Conservation (phyloP, 2,113 vertebrate species). For the Isichthys henryi region DNA sequence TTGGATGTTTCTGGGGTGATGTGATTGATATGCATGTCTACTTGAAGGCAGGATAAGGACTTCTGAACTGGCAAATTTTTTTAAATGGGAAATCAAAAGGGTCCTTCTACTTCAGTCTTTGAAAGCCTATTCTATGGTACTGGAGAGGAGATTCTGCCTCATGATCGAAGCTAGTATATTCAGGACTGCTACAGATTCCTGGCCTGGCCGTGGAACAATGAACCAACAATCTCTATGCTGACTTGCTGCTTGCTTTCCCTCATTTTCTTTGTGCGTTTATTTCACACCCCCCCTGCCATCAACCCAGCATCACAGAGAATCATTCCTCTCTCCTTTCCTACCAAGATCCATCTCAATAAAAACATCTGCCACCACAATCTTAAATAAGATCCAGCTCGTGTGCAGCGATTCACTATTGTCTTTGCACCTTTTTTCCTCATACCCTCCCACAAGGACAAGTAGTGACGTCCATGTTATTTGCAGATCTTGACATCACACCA, state of each 20-base stretch:
- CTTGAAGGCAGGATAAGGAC: too few species aligned
- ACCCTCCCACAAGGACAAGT: neutral
- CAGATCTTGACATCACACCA: neutral
- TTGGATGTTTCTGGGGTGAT: too few species aligned
- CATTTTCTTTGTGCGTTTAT: neutral
- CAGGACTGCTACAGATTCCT: too few species aligned
- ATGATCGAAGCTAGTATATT: too few species aligned
- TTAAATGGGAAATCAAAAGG: too few species aligned
- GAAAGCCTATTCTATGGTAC: too few species aligned
- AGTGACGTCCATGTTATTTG: neutral
- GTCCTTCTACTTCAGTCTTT: too few species aligned
- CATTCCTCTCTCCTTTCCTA: neutral
- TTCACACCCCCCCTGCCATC: neutral
- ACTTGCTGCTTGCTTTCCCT: neutral
- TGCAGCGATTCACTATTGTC: neutral
- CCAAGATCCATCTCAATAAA: neutral
- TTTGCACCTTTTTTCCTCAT: neutral
- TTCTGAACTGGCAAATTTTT: too few species aligned
- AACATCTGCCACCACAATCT: neutral
- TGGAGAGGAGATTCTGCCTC: too few species aligned
- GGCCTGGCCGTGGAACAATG: too few species aligned
- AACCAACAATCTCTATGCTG: too few species aligned
- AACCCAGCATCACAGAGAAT: neutral
- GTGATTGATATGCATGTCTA: too few species aligned
- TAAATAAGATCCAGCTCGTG: neutral